Base-by-base conservation (phyloP, 2,888 invertebrate species). In the Oligia latruncula region DNA sequence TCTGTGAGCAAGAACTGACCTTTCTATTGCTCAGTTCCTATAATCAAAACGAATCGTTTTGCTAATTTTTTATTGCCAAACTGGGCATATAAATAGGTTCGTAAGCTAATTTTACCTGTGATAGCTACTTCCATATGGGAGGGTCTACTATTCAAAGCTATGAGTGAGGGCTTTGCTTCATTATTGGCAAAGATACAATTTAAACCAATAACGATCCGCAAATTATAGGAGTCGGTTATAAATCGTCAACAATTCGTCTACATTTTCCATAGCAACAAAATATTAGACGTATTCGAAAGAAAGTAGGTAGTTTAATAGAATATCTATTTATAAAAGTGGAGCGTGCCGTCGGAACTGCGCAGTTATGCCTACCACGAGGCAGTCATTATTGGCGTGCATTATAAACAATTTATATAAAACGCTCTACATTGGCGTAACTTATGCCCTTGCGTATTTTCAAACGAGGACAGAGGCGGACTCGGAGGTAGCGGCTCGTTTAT, bases 381-480 rank as follows among this genome's bases (percentile, higher is more conserved):
- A 83, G 70, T 70, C 80, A 73, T 67, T 82, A 82, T 74, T 83
- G 77, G 66, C 87, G 79, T 82, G 87, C 87, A 89, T 89, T 90
- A 90, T 91, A 90, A 91, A 92, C 90, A 88, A 93, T 93, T 94
- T 92, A 92, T 90, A 91, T 90, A 87, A 88, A 86, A 71, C 80
- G 86, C 84, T 87, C 87, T 83, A 86, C 87, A 87, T 86, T 75
- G 74, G 90, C 90, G 88, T 92, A 90, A 93, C 93, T 93, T 89
- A 93, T 92, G 93, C 84, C 90, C 90, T 93, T 92, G 92, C 90
- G 90, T 92, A 93, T 92, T 93, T 92, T 87, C 87, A 87, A 91
- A 87, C 55, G 58, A 55, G 13, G 9, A 4, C 92, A 91, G 91
- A 73, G 84, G 13, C 71, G 92, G 71, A 92, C 79, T 90, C 60